phyloP scores from a whole-genome alignment of 2,888 invertebrate species.

The Diplolepis rosae region DNA sequence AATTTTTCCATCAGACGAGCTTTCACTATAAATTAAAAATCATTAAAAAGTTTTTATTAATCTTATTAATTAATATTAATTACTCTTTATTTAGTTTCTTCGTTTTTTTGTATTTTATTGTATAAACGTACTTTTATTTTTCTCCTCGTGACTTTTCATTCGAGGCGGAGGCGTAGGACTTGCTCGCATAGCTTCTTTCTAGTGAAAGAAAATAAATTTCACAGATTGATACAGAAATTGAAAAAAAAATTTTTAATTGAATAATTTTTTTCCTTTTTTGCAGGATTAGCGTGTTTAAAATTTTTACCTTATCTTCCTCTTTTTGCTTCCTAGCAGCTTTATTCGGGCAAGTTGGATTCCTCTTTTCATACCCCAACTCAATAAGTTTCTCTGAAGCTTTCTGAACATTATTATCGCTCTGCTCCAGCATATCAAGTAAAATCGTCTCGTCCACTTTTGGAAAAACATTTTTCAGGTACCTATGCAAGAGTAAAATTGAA shows the following conservation, averaged over 20 bases:
- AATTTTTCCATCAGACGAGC: slow-evolving; percentile 82
- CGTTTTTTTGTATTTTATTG: slow-evolving; percentile 17
- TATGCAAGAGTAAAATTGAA: slow-evolving; percentile 62
- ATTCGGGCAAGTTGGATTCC: slow-evolving; percentile 78
- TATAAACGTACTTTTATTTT: slow-evolving; percentile 78
- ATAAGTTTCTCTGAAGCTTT: slow-evolving; percentile 88
- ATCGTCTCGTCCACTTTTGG: slow-evolving; percentile 92
- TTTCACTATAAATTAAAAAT: slow-evolving; percentile 78
- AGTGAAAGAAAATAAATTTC: slow-evolving; percentile 3
- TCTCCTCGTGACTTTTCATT: slow-evolving; percentile 82
- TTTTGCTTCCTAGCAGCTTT: slow-evolving; percentile 75
- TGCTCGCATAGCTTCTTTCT: slow-evolving; percentile 41
- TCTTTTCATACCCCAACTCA: slow-evolving; percentile 87
- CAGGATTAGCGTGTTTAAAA: no score
- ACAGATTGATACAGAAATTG: neutral
- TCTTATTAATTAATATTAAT: slow-evolving; percentile 19
- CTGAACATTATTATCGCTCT: slow-evolving; percentile 93
- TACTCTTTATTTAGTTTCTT: slow-evolving; percentile 5
- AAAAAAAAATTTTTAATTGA: neutral
- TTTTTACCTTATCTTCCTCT: slow-evolving; percentile 66
- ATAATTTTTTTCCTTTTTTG: slow-evolving; percentile 14
- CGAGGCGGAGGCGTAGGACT: slow-evolving; percentile 77
- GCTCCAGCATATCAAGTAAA: slow-evolving; percentile 87
- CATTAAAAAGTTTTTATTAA: slow-evolving; percentile 20
- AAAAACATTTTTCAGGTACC: slow-evolving; percentile 93